Conservation (phyloP, 2,888 invertebrate species). For the Lottia gigantea region DNA sequence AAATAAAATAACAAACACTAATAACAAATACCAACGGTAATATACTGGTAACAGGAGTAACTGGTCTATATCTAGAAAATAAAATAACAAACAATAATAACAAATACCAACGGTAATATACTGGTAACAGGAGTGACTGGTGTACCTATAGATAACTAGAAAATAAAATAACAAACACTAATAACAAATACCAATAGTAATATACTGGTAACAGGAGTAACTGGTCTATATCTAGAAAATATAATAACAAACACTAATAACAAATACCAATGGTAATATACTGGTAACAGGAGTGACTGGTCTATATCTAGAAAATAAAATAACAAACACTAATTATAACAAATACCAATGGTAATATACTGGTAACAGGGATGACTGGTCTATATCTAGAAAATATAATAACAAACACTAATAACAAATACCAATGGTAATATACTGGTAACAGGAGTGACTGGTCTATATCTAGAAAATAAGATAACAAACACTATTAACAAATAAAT, state of each 20-base stretch:
- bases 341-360: slow-evolving; percentile 79
- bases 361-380: slow-evolving; percentile 84
- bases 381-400: slow-evolving; percentile 66
- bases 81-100: slow-evolving; percentile 74
- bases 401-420: slow-evolving; percentile 75
- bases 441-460: slow-evolving; percentile 81
- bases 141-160: slow-evolving; percentile 71
- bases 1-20: slow-evolving; percentile 16
- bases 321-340: slow-evolving; percentile 69
- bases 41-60: slow-evolving; percentile 50
- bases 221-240: slow-evolving; percentile 73
- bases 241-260: slow-evolving; percentile 70
- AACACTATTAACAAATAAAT: slow-evolving; percentile 75
- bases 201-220: slow-evolving; percentile 82
- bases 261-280: slow-evolving; percentile 80
- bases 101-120: slow-evolving; percentile 80
- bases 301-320: slow-evolving; percentile 66
- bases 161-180: slow-evolving; percentile 24
- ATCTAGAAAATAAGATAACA: too few species aligned
- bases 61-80: too few species aligned
- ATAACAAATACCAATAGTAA: slow-evolving; percentile 80
- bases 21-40: slow-evolving; percentile 83
- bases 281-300: slow-evolving; percentile 85
- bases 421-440: slow-evolving; percentile 81
- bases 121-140: slow-evolving; percentile 85